Percentiles rank a stretch among this genome's conserved stretches.
These are phyloP conservation scores for Thinocorus orbignyianus DNA, from an alignment of 2,113 vertebrate species.

Conservation along the genomic window DNA sequence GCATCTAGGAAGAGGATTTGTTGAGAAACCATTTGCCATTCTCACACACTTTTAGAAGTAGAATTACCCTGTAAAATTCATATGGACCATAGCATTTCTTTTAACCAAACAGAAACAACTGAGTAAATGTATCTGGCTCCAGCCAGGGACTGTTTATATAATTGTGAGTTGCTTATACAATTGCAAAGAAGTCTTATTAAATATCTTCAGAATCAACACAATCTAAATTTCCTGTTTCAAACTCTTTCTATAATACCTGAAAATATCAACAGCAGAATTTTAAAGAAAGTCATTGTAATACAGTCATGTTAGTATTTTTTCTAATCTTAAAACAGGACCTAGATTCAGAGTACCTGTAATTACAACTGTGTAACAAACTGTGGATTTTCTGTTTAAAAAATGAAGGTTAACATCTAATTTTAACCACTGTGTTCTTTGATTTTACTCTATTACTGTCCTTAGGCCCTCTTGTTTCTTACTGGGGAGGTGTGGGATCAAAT, in stretches of 20 bases:
- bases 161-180: background rate
- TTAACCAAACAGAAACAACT: background rate
- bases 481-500: background rate
- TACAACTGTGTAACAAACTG: background rate
- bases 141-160: background rate
- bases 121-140: background rate
- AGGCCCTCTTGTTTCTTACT: background rate
- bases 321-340: background rate
- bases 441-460: background rate
- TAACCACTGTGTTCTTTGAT: background rate
- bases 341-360: background rate
- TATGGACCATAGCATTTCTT: background rate
- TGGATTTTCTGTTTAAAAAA: slow-evolving; percentile 20
- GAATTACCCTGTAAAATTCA: background rate
- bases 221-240: background rate
- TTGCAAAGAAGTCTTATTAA: background rate
- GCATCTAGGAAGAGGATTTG: background rate
- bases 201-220: background rate
- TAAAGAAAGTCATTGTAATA: background rate
- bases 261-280: slow-evolving; percentile 12
- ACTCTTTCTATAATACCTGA: background rate
- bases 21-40: background rate
- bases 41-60: background rate
- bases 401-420: slow-evolving; percentile 9
- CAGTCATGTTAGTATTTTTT: slow-evolving; percentile 19